Evolutionary conservation across 2,888 invertebrate species (phyloP).

Genomic region (Onchidella celtica): DNA sequence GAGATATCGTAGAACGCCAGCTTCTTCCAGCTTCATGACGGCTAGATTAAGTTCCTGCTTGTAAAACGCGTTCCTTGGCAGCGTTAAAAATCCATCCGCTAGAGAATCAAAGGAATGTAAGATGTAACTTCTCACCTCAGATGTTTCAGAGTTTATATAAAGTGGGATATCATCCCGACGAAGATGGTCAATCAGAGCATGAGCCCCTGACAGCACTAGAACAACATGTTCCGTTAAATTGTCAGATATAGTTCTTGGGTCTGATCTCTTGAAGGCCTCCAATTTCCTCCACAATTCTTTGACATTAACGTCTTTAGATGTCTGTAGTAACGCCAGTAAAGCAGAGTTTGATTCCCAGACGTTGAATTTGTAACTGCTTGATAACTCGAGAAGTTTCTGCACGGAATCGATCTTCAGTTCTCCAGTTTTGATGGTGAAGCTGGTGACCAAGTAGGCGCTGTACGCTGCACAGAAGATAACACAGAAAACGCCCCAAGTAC

Average conservation of each 20-base stretch:
- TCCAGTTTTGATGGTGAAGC: neutral
- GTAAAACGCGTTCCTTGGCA: slow-evolving; percentile 7
- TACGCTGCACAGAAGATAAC: neutral
- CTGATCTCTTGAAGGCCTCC: neutral
- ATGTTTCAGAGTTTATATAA: neutral
- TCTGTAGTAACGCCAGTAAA: neutral
- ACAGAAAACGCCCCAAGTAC: slow-evolving; percentile 18
- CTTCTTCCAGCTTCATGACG: neutral
- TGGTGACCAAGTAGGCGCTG: slow-evolving; percentile 6
- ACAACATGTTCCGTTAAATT: neutral
- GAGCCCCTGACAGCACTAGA: neutral
- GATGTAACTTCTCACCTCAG: neutral
- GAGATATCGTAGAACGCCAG: neutral
- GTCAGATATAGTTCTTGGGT: neutral
- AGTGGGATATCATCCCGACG: neutral
- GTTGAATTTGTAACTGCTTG: neutral
- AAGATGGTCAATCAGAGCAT: neutral
- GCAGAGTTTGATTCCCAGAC: neutral
- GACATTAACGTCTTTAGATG: neutral
- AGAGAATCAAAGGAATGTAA: neutral
- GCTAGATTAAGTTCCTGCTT: neutral
- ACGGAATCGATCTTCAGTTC: slow-evolving; percentile 11
- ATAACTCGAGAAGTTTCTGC: neutral
- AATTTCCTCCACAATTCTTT: neutral
- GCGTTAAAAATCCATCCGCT: neutral